Evolutionary conservation across 1,140 invertebrate species (phyloP).

Genomic region (Cydia pomonella): DNA sequence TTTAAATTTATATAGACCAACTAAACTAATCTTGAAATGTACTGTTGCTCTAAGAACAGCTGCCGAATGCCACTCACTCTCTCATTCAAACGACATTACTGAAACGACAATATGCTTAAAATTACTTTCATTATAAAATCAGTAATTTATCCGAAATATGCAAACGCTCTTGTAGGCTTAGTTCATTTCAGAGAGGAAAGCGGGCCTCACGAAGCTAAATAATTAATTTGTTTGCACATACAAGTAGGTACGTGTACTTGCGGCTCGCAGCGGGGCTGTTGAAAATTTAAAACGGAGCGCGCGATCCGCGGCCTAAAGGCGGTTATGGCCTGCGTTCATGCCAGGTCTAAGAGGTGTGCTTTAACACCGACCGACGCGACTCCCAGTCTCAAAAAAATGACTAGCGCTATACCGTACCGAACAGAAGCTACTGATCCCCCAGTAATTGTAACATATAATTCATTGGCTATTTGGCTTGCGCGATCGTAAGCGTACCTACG

Average conservation of each 20-base stretch:
- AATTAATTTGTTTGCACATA: constrained; percentile 62
- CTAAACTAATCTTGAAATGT: too few relatives aligned
- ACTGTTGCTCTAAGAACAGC: too few relatives aligned
- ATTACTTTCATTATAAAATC: neutral
- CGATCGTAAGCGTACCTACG: too few relatives aligned
- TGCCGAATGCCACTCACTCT: too few relatives aligned
- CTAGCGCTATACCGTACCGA: neutral
- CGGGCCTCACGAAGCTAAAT: constrained; percentile 45
- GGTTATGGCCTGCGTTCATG: constrained; percentile 48
- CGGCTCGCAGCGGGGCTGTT: constrained; percentile 48
- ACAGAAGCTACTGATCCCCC: too few relatives aligned
- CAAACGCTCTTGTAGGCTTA: constrained; percentile 35
- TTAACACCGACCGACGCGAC: constrained; percentile 39
- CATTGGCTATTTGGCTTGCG: too few relatives aligned
- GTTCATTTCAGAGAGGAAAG: constrained; percentile 29
- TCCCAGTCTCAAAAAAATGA: neutral
- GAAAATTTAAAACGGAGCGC: constrained; percentile 63
- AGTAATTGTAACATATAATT: too few relatives aligned
- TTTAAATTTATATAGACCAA: too few relatives aligned
- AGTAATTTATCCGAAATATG: constrained; percentile 32
- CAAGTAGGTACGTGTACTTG: constrained; percentile 43
- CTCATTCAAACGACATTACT: neutral
- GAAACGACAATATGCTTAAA: neutral
- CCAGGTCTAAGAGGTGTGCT: constrained; percentile 43
- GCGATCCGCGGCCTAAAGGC: constrained; percentile 50